phyloP scores from a whole-genome alignment of 2,888 invertebrate species.

The Acronicta psi region DNA sequence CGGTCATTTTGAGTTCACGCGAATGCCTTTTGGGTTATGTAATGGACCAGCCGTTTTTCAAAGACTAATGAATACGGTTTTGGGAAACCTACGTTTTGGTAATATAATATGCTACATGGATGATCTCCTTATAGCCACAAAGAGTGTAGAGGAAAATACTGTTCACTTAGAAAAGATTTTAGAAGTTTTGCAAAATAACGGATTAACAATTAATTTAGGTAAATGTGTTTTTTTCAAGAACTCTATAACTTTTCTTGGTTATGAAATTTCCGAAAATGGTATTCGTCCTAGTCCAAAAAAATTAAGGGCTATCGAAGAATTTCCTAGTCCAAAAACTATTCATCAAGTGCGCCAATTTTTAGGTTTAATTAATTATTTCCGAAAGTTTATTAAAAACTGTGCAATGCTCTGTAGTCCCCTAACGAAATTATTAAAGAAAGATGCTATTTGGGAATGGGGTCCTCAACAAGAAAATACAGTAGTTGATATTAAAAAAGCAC shows the following conservation, averaged over 20 bases:
- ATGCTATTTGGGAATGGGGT: not conserved
- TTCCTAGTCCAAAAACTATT: conserved; percentile 39
- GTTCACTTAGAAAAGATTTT: no score
- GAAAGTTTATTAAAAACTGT: conserved; percentile 61
- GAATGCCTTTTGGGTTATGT: no score
- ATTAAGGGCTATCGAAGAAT: conserved; percentile 42
- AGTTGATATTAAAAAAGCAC: not conserved
- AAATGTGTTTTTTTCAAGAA: conserved; percentile 54
- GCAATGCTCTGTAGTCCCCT: not conserved
- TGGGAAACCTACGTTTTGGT: no score
- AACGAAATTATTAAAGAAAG: not conserved
- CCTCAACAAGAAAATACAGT: not conserved
- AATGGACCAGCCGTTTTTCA: no score
- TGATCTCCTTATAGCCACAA: no score
- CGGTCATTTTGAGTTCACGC: no score
- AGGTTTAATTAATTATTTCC: conserved; percentile 57
- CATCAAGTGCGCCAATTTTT: conserved; percentile 44
- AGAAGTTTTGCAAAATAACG: no score
- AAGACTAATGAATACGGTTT: no score
- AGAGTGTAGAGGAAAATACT: no score
- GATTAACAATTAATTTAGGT: conserved; percentile 52
- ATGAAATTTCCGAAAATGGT: conserved; percentile 31
- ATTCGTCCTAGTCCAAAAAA: conserved; percentile 47
- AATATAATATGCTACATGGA: no score
- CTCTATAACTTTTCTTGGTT: conserved; percentile 50